Conservation (phyloP, 2,888 invertebrate genomes). For the Agrochola circellaris region DNA sequence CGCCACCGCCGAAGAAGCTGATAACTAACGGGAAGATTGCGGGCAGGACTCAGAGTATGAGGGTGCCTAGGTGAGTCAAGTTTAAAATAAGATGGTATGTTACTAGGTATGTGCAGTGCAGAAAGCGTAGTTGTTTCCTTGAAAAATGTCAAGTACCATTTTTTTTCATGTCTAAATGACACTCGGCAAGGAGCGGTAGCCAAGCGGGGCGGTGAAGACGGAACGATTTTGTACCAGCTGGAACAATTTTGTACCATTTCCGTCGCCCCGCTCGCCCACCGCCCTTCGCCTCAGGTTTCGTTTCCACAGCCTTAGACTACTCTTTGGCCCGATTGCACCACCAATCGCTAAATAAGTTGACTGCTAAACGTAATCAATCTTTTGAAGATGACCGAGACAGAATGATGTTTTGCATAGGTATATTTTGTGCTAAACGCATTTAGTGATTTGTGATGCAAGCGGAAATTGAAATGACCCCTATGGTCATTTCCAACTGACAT, state of each 20-base stretch:
- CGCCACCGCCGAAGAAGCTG: conserved; percentile 92
- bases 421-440: neutral
- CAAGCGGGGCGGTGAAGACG: too few relatives aligned
- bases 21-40: conserved; percentile 91
- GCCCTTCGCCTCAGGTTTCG: too few relatives aligned
- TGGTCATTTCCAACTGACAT: too few relatives aligned
- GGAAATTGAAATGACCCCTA: neutral
- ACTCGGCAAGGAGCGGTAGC: neutral
- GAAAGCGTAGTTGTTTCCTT: neutral
- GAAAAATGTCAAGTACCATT: neutral
- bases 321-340: neutral
- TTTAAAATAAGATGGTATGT: neutral
- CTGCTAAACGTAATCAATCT: neutral
- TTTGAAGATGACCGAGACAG: neutral
- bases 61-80: conserved; percentile 92
- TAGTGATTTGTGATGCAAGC: neutral
- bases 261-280: too few relatives aligned
- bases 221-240: too few relatives aligned
- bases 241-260: too few relatives aligned
- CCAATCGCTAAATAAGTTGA: neutral
- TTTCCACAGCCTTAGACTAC: neutral
- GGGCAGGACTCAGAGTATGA: conserved; percentile 95
- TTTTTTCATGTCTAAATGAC: neutral
- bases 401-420: too few relatives aligned
- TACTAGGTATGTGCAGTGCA: neutral